Percentiles rank a stretch among this genome's conserved stretches.
Conservation (phyloP, 2,113 vertebrate genomes). For the Felis catus region DNA sequence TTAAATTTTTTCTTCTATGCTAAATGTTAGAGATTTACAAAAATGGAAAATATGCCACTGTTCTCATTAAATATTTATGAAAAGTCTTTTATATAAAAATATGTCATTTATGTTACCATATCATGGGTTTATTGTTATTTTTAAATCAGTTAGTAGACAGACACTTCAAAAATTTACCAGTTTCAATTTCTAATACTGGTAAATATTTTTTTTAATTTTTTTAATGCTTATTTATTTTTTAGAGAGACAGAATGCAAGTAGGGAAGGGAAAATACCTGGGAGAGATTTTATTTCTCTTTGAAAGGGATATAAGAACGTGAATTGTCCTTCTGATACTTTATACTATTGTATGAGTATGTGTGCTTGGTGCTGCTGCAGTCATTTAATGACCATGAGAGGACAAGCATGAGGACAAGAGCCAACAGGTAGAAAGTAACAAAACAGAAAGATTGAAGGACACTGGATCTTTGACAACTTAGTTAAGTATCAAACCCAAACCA, state of each 20-base stretch:
- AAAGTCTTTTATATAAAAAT: background rate
- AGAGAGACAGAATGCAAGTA: no score
- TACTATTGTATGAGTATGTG: background rate
- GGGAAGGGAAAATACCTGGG: background rate
- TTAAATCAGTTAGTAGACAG: background rate
- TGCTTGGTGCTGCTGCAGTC: background rate
- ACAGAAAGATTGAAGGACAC: background rate
- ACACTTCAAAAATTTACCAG: background rate
- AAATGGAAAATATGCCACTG: background rate
- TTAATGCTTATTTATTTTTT: background rate
- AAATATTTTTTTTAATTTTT: background rate
- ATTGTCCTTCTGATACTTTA: background rate
- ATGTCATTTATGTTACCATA: background rate
- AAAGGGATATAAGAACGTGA: background rate
- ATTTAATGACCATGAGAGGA: background rate
- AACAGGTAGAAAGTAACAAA: background rate
- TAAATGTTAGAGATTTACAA: background rate
- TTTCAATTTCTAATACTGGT: no score
- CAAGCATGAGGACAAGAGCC: background rate
- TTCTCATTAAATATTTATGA: background rate
- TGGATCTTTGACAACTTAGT: background rate
- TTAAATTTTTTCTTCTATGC: background rate
- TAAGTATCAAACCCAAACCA: background rate
- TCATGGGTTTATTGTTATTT: background rate
- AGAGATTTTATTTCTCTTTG: background rate